phyloP scores from a whole-genome alignment of 2,113 vertebrate species.

The Chloropsis hardwickii region DNA sequence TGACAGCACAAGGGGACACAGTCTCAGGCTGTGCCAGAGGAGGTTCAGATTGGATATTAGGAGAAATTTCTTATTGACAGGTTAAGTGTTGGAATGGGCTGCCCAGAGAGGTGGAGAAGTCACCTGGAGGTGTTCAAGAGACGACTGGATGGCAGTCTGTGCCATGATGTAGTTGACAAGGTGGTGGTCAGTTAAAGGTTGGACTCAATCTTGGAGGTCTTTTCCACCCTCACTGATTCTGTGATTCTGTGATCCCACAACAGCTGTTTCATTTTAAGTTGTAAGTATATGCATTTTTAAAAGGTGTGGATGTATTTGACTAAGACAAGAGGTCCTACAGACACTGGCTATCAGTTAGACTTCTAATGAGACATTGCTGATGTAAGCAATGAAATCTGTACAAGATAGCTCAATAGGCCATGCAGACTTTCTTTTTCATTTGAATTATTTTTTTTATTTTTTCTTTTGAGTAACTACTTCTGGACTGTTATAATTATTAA shows the following conservation, averaged over 20 bases:
- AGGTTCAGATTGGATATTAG: not conserved
- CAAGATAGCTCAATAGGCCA: not conserved
- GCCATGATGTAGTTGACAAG: fast-evolving
- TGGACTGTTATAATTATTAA: not conserved
- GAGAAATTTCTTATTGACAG: not conserved
- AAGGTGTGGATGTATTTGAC: not conserved
- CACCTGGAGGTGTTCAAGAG: not conserved
- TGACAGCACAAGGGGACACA: not conserved
- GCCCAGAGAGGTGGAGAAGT: not conserved
- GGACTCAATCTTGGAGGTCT: not conserved
- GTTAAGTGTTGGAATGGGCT: not conserved
- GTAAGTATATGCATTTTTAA: not conserved
- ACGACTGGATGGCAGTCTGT: not conserved
- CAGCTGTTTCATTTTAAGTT: not conserved
- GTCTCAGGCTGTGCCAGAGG: not conserved
- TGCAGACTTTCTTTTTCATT: not conserved
- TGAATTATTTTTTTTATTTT: not conserved
- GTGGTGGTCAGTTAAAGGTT: not conserved
- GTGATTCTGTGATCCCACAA: not conserved
- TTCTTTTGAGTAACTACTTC: not conserved
- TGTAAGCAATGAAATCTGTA: not conserved
- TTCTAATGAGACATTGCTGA: not conserved
- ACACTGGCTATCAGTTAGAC: not conserved
- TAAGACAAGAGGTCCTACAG: not conserved
- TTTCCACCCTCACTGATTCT: not conserved